Percentiles rank a stretch among this genome's conserved stretches.
Conservation (phyloP, 2,888 invertebrate species). For the Heterodera filipjevi region DNA sequence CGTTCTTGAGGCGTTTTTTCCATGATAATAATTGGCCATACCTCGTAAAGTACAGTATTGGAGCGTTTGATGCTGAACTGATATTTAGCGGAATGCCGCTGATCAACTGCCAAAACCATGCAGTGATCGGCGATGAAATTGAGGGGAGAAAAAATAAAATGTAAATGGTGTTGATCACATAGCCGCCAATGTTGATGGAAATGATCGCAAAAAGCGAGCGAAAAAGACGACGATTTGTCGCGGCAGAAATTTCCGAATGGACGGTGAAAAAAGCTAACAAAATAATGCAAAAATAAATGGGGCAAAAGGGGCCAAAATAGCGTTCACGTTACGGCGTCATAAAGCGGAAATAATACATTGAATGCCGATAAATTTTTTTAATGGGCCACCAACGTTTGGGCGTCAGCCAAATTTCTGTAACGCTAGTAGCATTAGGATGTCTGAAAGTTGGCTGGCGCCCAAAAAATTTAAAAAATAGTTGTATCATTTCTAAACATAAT, state of each 20-base stretch:
- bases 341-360: no score
- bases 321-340: no score
- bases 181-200: constrained; percentile 9
- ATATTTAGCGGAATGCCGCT: constrained; percentile 19
- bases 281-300: background rate
- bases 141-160: constrained; percentile 19
- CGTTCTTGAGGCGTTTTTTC: no score
- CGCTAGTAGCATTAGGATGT: no score
- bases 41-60: constrained; percentile 15
- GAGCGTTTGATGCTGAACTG: constrained; percentile 6
- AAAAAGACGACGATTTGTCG: background rate
- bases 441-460: no score
- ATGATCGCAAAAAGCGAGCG: background rate
- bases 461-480: no score
- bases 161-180: background rate
- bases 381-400: no score
- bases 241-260: background rate
- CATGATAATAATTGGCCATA: background rate
- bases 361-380: no score
- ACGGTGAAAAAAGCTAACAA: no score
- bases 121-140: constrained; percentile 11
- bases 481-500: no score
- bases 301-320: no score
- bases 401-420: no score
- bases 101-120: constrained; percentile 22